Percentiles rank a stretch among this genome's conserved stretches.
These are phyloP conservation scores for Leuciscus idus DNA, from an alignment of 2,113 vertebrate genomes.

Conservation along the genomic window DNA sequence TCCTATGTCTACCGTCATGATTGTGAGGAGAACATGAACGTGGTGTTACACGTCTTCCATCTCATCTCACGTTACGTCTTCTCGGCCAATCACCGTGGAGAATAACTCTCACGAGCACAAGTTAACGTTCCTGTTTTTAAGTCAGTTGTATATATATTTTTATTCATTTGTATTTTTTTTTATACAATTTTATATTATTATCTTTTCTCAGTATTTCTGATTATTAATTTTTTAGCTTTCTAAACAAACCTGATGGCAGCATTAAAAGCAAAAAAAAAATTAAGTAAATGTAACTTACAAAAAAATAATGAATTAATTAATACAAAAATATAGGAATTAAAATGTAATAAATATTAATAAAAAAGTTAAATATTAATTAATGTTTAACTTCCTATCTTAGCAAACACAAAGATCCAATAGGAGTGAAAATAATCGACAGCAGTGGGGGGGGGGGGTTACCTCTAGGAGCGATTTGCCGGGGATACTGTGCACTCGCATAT, in stretches of 20 bases:
- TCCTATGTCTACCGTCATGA: no score
- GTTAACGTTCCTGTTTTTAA: no score
- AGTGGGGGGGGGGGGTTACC: constrained; percentile 67
- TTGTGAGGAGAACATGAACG: no score
- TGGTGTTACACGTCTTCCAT: no score
- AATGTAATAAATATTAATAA: not conserved
- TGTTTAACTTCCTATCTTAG: not conserved
- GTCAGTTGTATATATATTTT: not conserved
- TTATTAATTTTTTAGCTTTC: not conserved
- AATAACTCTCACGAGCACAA: no score
- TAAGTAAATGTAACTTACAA: not conserved
- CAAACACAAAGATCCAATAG: not conserved
- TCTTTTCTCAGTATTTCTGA: not conserved
- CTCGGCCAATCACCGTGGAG: no score
- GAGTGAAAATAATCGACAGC: not conserved
- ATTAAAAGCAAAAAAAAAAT: not conserved
- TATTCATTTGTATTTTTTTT: not conserved
- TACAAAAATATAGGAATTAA: not conserved
- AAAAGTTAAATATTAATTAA: no score
- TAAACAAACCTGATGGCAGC: not conserved
- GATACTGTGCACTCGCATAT: constrained; percentile 82
- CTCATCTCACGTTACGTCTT: no score
- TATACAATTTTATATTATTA: not conserved
- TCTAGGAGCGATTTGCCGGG: constrained; percentile 89
- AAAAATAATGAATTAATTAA: no score